Percentiles rank a stretch among this genome's conserved stretches.
Conservation (phyloP, 2,888 invertebrate species). For the Arrhopalites spinosus region DNA sequence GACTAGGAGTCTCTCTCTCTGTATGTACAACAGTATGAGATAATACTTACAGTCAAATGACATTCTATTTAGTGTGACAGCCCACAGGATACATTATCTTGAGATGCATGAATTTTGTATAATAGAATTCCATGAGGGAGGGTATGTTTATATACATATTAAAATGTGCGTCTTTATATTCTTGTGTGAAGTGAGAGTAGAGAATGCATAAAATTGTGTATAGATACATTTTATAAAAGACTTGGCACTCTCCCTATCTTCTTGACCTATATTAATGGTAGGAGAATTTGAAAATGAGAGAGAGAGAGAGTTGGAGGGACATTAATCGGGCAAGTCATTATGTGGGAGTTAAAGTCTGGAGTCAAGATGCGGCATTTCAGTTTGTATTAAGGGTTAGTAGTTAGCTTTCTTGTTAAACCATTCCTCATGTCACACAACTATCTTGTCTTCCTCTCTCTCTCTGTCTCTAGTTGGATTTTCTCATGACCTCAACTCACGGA, state of each 20-base stretch:
- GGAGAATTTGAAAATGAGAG: background rate
- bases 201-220: background rate
- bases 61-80: background rate
- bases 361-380: background rate
- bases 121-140: background rate
- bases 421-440: no score
- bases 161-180: background rate
- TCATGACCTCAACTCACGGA: no score
- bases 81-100: background rate
- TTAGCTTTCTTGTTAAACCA: no score
- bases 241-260: slow-evolving; percentile 21
- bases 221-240: background rate
- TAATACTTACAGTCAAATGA: background rate
- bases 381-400: background rate
- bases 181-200: background rate
- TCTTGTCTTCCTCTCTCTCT: no score
- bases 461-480: no score
- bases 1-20: background rate
- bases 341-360: background rate
- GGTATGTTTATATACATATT: background rate
- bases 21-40: background rate
- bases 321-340: slow-evolving; percentile 12
- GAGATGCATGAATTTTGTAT: background rate
- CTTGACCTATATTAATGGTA: slow-evolving; percentile 21
- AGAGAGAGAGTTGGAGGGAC: background rate